Percentiles rank a stretch among this genome's conserved stretches.
Evolutionary conservation across 2,888 invertebrate species (phyloP).

Genomic region (Orgyia antiqua): DNA sequence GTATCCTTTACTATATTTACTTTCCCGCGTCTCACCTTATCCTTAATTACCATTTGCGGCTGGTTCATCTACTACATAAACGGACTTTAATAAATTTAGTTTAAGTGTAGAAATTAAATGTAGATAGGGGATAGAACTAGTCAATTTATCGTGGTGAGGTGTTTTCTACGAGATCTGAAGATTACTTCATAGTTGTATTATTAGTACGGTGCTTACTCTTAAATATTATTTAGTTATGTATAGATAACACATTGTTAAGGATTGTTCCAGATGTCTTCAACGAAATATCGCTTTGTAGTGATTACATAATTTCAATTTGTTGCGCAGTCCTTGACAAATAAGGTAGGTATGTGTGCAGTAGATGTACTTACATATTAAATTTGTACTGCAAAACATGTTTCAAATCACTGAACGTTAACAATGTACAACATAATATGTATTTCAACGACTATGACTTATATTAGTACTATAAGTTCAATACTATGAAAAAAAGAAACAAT

Average conservation of each 20-base stretch:
- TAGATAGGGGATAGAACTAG: conserved; percentile 73
- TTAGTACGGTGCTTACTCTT: conserved; percentile 73
- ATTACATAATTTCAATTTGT: conserved; percentile 35
- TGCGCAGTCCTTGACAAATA: conserved; percentile 36
- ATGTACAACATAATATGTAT: conserved; percentile 35
- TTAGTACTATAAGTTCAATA: too few species aligned
- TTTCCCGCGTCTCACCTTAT: conserved; percentile 34
- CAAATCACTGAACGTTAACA: conserved; percentile 60
- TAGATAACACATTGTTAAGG: conserved; percentile 36
- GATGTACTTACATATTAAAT: conserved; percentile 28
- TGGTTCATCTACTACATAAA: conserved; percentile 61
- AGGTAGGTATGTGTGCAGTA: conserved; percentile 41
- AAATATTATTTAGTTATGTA: conserved; percentile 57
- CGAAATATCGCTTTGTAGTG: conserved; percentile 49
- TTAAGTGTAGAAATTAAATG: conserved; percentile 51
- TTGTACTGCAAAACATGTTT: conserved; percentile 48
- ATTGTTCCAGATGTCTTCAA: conserved; percentile 51
- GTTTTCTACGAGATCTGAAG: conserved; percentile 69
- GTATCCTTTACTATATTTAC: conserved; percentile 35
- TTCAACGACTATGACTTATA: too few species aligned
- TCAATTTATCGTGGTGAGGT: conserved; percentile 73
- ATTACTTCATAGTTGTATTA: conserved; percentile 60
- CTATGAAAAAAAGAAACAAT: too few species aligned
- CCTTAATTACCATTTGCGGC: conserved; percentile 58
- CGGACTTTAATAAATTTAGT: conserved; percentile 66